Evolutionary conservation across 2,113 vertebrate genomes (phyloP), one percentile per base, ranked within the genome.

Genomic region (Bos javanicus): DNA sequence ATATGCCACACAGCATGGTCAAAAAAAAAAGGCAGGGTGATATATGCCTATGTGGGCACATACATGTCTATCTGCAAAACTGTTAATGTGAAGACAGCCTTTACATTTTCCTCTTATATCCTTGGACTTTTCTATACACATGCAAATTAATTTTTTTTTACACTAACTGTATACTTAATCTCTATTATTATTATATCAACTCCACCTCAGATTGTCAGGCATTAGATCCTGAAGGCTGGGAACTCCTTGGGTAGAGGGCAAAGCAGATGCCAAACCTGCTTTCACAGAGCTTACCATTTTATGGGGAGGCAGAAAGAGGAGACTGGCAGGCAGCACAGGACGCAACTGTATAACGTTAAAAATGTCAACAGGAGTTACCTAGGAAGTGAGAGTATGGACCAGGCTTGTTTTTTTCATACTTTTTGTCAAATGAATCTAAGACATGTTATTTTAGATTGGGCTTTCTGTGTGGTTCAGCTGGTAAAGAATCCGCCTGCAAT

Each of bases 401-500:
- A 23, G 60, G 86, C 59, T 74, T 82, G 9, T 6, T 30, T 57
- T 28, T 28, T n/a, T 52, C 21, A n/a, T 11, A 57, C 7, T 48
- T 94, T 94, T 76, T 39, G 25, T 19, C 62, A 93, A 95, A 33
- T 52, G n/a, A 95, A 90, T 30, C 85, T 85, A 85, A 88, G 64
- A 84, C 43, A 92, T 84, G 57, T 59, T 80, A 26, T 50, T 94
- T 52, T 96, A 54, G 36, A 48, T 25, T 52, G 67, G 67, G 67
- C 67, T 6, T 71, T n/a, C 64, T 36, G n/a, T 71, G 67, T 13
- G n/a, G 67, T 10, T 23, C n/a, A 39, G 67, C n/a, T 71, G 19
- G n/a, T 39, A 23, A 39, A 36, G n/a, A 71, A 71, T 71, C n/a
- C 1, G 0, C 67, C 67, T 71, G 67, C n/a, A 39, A 3, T 39